A percentile compares a stretch with the other conserved stretches of the same genome.
These are phyloP conservation scores for Hydroisotoma schaefferi DNA, from an alignment of 2,888 invertebrate genomes.

Conservation along the genomic window DNA sequence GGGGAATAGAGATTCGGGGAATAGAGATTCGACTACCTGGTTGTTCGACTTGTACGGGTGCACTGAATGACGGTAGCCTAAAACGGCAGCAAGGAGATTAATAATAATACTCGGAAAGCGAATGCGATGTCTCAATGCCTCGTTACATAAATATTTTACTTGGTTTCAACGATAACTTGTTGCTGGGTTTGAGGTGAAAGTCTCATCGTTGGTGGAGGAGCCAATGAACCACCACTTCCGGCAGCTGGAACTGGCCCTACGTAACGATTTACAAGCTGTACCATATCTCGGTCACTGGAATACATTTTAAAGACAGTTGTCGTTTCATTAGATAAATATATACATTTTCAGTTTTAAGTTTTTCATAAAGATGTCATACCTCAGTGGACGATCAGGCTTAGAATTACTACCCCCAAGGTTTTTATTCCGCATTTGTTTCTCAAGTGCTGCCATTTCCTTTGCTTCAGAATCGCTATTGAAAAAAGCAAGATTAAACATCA, in stretches of 20 bases:
- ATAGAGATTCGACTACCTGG: too few relatives aligned
- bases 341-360: neutral
- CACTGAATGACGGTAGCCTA: too few relatives aligned
- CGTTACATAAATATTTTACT: too few relatives aligned
- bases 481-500: neutral
- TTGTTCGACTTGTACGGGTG: too few relatives aligned
- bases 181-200: too few relatives aligned
- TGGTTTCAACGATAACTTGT: too few relatives aligned
- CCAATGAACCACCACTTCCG: neutral
- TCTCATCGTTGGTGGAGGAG: neutral
- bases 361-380: neutral
- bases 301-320: neutral
- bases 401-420: too few relatives aligned
- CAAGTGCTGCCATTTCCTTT: neutral
- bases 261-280: neutral
- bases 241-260: neutral
- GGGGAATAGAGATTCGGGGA: too few relatives aligned
- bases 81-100: too few relatives aligned
- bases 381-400: neutral
- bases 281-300: slow-evolving; percentile 30
- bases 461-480: neutral
- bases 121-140: too few relatives aligned
- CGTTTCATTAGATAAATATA: neutral
- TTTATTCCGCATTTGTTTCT: neutral
- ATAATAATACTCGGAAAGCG: too few relatives aligned